Conservation (phyloP, 2,797 vertebrate species). For the Siniperca obscura region DNA sequence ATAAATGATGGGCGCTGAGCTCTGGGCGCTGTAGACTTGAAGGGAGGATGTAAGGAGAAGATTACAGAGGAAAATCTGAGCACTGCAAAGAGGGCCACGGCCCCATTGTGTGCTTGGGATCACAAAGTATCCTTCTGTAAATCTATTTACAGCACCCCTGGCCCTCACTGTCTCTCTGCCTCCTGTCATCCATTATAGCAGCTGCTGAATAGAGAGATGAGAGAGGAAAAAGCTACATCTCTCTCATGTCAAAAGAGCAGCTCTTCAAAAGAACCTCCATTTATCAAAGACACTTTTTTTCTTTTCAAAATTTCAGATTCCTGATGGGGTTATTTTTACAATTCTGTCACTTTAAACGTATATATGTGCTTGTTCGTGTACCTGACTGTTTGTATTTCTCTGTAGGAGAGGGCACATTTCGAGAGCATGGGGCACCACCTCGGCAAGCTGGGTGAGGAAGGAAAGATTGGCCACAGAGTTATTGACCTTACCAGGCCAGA, state of each 20-base stretch:
- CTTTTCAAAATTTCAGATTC: conserved; percentile 65
- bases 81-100: conserved; percentile 80
- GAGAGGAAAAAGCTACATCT: conserved; percentile 75
- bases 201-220: conserved; percentile 79
- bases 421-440: conserved; percentile 94
- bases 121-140: conserved; percentile 84
- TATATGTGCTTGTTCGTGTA: conserved; percentile 69
- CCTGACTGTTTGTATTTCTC: conserved; percentile 60
- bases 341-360: conserved; percentile 50
- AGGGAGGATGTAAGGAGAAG: conserved; percentile 77
- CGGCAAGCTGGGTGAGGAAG: conserved; percentile 94
- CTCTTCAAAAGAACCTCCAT: conserved; percentile 77
- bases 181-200: conserved; percentile 80
- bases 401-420: conserved; percentile 95
- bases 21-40: conserved; percentile 81
- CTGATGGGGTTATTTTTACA: conserved; percentile 59
- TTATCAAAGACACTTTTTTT: conserved; percentile 68
- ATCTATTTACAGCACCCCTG: conserved; percentile 84
- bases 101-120: conserved; percentile 83
- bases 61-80: conserved; percentile 84
- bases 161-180: conserved; percentile 79
- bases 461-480: conserved; percentile 95
- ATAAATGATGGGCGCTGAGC: conserved; percentile 91
- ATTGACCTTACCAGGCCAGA: conserved; percentile 99
- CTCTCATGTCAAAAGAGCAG: conserved; percentile 79